Evolutionary conservation across 2,113 vertebrate genomes (phyloP), one percentile per base, ranked within the genome.

Genomic region (Aphyosemion australe): DNA sequence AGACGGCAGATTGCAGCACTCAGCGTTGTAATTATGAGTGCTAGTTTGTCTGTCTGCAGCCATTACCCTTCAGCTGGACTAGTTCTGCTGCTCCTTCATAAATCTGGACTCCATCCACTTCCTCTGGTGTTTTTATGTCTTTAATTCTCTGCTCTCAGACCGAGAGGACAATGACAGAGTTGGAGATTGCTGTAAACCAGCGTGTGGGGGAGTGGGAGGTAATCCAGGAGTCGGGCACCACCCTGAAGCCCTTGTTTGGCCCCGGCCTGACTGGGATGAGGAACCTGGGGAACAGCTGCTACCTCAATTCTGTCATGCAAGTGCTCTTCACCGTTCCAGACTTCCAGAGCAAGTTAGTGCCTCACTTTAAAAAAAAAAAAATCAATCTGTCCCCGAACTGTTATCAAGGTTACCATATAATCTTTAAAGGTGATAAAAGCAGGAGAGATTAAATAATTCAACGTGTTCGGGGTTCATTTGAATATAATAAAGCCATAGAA

Each of bases 261-360:
- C 92, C 95, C 0, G 95, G 95, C 31, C 94, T 97, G 87, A 99
- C 97, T 0, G 97, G 97, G 58, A 98, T 99, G 93, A 94, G 94
- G 60, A 99, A 99, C 90, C 86, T 99, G 91, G 97, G 97, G 59
- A 99, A 99, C 92, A 99, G 97, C 90, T 99, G 97, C 95, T 99
- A 99, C 94, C 97, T 99, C 93, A 99, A 99, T 90, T 98, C 97
- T 1, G 97, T 98, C 91, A 95, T 99, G 94, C 97, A 99, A 94
- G 97, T 99, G 92, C 93, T 99, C 87, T 99, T 99, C 94, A 99
- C 95, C 84, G 93, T 99, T 80, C 95, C 97, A 4, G 96, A 99
- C 90, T 99, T 99, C 92, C 94, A 96, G 92, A 95, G 89, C 92
- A 99, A 96, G 97, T 99, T 59, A 96, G 96, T 95, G 82, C 19